Conservation (phyloP, 92 coral and sea anemone species). For the Desmophyllum pertusum region DNA sequence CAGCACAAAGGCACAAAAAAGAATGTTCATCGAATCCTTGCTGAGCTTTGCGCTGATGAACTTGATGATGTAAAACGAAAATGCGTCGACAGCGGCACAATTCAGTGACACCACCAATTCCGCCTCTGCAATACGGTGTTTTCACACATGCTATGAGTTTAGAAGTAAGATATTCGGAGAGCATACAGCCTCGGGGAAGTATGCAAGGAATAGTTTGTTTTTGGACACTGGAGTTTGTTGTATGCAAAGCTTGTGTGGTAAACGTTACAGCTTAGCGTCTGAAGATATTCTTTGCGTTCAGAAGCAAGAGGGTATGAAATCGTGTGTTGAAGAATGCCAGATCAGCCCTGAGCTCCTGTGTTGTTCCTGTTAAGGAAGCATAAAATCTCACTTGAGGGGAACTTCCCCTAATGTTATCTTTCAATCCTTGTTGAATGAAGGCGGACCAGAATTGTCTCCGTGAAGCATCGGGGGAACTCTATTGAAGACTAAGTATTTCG, state of each 20-base stretch:
- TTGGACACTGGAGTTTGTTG: background rate
- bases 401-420: background rate
- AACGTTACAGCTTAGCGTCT: background rate
- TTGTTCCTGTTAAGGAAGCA: background rate
- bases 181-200: background rate
- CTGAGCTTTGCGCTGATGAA: slow-evolving; percentile 28
- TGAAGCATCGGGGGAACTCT: slow-evolving; percentile 10
- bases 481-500: slow-evolving; percentile 5
- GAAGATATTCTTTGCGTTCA: slow-evolving; percentile 6
- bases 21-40: no score
- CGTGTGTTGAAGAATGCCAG: background rate
- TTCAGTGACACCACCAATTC: background rate
- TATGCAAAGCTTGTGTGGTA: slow-evolving; percentile 11
- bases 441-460: background rate
- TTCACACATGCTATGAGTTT: slow-evolving; percentile 7
- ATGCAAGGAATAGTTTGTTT: background rate
- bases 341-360: background rate
- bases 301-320: background rate
- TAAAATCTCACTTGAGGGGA: background rate
- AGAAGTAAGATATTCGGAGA: background rate
- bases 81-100: background rate
- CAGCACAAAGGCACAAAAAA: no score
- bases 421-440: slow-evolving; percentile 25
- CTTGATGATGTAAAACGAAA: slow-evolving; percentile 24
- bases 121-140: slow-evolving; percentile 23